Evolutionary conservation across 2,797 vertebrate species (phyloP), one percentile per base, ranked within the genome.

Genomic region (Xiphorhynchus erythropygius): DNA sequence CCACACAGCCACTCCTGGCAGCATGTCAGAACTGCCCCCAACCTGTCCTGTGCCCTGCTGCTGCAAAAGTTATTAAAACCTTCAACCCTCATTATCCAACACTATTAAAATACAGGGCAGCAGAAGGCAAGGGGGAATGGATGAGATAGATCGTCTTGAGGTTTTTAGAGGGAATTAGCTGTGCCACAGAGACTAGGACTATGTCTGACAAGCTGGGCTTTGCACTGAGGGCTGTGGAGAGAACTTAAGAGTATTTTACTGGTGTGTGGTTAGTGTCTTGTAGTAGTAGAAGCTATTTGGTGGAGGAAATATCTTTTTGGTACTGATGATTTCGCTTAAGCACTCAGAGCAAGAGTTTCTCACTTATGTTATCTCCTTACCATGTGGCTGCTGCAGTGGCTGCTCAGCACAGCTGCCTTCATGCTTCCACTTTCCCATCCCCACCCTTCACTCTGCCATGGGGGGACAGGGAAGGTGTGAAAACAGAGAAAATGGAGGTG

Each of bases 371-470:
- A 42, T 10, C 35, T 68, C 32, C 23, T 75, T 53, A 30, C 11
- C 12, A 24, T 52, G 32, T 25, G 37, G 18, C 42, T 55, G 28
- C 11, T 44, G 28, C 4, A 12, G 28, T 6, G n/a, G 11, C 46
- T 81, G 23, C 68, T 59, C 35, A 57, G 19, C 22, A 75, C 13
- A 32, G 7, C 13, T 4, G 2, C 33, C 22, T 23, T 70, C 19
- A 6, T 1, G 2, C 24, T 67, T 78, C 44, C 28, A 56, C 15
- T 16, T 10, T 63, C 17, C 9, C 33, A 59, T 64, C 21, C 28
- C 7, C 11, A 4, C 1, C 3, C 35, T 55, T 62, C 1, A 9
- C 46, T 76, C 11, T 49, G 18, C 18, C 0, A 0, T 37, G 14
- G 10, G 7, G 3, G 5, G 7, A 7, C 32, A 76, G n/a, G 11